These are phyloP conservation scores for Ashinkailepas kermadecensis DNA, from an alignment of 2,888 invertebrate species.

Conservation along the genomic window DNA sequence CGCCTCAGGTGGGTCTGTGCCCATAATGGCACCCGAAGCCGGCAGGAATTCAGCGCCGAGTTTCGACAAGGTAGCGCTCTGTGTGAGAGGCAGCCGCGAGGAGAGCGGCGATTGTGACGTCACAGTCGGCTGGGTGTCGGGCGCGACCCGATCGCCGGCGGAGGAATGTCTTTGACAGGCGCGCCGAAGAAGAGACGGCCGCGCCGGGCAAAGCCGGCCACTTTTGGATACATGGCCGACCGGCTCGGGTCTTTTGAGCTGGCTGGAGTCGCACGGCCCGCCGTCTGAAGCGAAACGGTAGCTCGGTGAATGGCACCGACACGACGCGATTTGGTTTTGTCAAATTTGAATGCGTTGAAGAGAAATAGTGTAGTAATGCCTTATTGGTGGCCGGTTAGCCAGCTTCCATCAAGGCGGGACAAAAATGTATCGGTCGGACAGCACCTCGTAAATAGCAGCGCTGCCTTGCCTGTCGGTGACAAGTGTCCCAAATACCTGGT, in stretches of 20 bases:
- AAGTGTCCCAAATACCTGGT: too few species aligned
- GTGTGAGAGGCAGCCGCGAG: not conserved
- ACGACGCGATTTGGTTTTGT: too few species aligned
- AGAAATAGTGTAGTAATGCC: too few species aligned
- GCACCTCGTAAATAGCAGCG: too few species aligned
- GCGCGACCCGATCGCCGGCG: not conserved
- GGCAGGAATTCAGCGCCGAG: not conserved
- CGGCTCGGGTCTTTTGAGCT: not conserved
- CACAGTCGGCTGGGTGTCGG: not conserved
- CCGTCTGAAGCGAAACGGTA: too few species aligned
- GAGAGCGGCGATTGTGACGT: not conserved
- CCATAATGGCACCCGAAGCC: not conserved
- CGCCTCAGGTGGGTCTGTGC: not conserved
- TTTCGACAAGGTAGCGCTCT: not conserved
- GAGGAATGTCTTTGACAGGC: not conserved
- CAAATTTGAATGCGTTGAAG: too few species aligned
- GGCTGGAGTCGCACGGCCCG: not conserved
- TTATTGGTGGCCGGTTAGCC: too few species aligned
- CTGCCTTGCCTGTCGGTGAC: too few species aligned
- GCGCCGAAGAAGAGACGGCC: not conserved
- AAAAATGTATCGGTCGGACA: too few species aligned
- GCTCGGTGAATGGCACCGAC: too few species aligned
- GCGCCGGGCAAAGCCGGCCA: not conserved
- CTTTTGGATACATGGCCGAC: not conserved
- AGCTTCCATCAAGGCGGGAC: too few species aligned